These are phyloP conservation scores for Chalcosyrphus nemorum DNA, from an alignment of 2,888 invertebrate species.

Conservation along the genomic window DNA sequence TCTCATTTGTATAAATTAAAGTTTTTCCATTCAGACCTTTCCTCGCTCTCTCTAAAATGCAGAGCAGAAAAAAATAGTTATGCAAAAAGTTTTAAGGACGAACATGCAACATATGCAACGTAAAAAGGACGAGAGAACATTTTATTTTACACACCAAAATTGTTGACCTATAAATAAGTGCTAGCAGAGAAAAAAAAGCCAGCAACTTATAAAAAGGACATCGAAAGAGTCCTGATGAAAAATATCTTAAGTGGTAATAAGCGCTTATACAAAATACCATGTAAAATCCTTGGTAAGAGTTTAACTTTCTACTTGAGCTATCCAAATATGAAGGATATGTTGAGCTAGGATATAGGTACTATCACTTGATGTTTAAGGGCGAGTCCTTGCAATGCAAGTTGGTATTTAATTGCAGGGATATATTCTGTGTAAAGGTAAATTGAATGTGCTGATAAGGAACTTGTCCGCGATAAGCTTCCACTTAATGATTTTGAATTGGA, in stretches of 20 bases:
- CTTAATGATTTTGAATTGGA: too few relatives aligned
- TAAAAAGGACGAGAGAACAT: too few relatives aligned
- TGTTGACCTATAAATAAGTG: conserved; percentile 66
- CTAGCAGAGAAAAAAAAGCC: conserved; percentile 23
- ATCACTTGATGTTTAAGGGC: not conserved
- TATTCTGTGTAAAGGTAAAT: too few relatives aligned
- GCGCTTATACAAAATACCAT: conserved; percentile 51
- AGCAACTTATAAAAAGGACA: conserved; percentile 30
- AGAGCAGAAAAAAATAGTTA: conserved; percentile 1
- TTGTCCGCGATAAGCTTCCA: too few relatives aligned
- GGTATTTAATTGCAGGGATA: not conserved
- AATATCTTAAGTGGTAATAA: conserved; percentile 63
- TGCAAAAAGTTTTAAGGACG: conserved; percentile 44
- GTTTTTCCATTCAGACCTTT: conserved; percentile 15
- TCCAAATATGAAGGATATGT: conserved; percentile 2
- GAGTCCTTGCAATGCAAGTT: not conserved
- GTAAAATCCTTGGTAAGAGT: conserved; percentile 43
- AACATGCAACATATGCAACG: conserved; percentile 62
- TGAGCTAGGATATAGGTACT: not conserved
- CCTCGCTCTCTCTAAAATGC: conserved; percentile 6
- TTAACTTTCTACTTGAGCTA: conserved; percentile 39
- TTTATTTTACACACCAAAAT: conserved; percentile 53
- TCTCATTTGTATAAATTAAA: conserved; percentile 61
- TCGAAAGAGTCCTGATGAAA: conserved; percentile 32
- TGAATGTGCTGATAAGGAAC: too few relatives aligned